Evolutionary conservation across 2,888 invertebrate species (phyloP).

Genomic region (Troides aeacus): DNA sequence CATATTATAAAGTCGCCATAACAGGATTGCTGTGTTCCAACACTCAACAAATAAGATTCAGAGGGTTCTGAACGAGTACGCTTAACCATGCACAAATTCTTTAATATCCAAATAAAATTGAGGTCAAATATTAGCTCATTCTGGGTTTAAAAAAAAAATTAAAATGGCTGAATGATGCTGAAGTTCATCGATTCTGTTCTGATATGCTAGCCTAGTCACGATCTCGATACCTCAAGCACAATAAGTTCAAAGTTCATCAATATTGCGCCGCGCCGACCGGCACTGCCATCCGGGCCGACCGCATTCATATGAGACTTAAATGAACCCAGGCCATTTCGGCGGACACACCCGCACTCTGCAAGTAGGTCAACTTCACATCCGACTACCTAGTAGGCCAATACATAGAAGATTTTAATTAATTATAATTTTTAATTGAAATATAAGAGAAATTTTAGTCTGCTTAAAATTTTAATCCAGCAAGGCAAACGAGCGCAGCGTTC

Average conservation of each 20-base stretch:
- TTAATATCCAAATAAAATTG: neutral
- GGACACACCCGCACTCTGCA: constrained; percentile 12
- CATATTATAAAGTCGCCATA: too few species aligned
- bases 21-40: too few species aligned
- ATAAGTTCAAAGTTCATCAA: constrained; percentile 29
- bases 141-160: neutral
- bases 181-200: constrained; percentile 19
- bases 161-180: constrained; percentile 4
- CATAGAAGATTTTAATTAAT: neutral
- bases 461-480: neutral
- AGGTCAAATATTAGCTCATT: neutral
- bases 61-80: neutral
- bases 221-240: constrained; percentile 17
- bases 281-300: constrained; percentile 1
- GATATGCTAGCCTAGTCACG: constrained; percentile 27
- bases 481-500: neutral
- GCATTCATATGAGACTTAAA: constrained; percentile 21
- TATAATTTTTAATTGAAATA: neutral
- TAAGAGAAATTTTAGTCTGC: neutral
- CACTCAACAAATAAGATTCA: too few species aligned
- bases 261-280: constrained; percentile 15
- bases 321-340: constrained; percentile 14
- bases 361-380: constrained; percentile 23
- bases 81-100: neutral
- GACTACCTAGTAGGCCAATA: neutral